Evolutionary conservation across 2,113 vertebrate genomes (phyloP), one percentile per base, ranked within the genome.

Genomic region (Sinocyclocheilus maitianheensis): DNA sequence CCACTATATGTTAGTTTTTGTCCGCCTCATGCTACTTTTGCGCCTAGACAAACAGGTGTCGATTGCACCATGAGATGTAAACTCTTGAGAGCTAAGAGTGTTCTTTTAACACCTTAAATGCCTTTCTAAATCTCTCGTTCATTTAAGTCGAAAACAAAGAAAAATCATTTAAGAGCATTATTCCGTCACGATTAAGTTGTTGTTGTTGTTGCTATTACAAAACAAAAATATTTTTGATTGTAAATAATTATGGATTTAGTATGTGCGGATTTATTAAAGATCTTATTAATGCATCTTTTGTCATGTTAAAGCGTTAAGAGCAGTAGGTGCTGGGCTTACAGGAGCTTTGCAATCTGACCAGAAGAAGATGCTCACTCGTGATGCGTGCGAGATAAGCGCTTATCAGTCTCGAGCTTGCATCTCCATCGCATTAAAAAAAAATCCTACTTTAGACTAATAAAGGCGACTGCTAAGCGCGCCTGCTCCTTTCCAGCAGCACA

Each of bases 41-140:
- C 46, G 37, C 13, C 13, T 12, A 22, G 53, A 14, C 20, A 65
- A 81, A 81, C 58, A 46, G 10, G 3, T 91, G 92, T 91, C 93
- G 94, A 94, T 95, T 93, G 90, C 91, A 93, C 93, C 91, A 92
- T 93, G 34, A 20, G 34, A 40, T 37, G 16, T 20, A 40, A 11
- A 5, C 12, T 46, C 4, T 20, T 1, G 26, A 26, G 26, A 26
- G 26, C 26, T 26, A 55, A 2, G 2, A 22, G 58, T 60, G 55
- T 58, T 22, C 7, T 9, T 60, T 20, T 0, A 53, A 53, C 51
- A 16, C 14, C 51, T 51, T 18, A 18, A 55, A 20, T 20, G n/a
- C 14, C 69, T 20, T 40, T 37, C 30, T 43, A 12, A 74, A 74
- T 5, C 4, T n/a, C 37, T 11, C 20, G 1, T 20, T 67, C 37